phyloP scores from a whole-genome alignment of 2,113 vertebrate species.

The Rhegmatorhina hoffmannsi region DNA sequence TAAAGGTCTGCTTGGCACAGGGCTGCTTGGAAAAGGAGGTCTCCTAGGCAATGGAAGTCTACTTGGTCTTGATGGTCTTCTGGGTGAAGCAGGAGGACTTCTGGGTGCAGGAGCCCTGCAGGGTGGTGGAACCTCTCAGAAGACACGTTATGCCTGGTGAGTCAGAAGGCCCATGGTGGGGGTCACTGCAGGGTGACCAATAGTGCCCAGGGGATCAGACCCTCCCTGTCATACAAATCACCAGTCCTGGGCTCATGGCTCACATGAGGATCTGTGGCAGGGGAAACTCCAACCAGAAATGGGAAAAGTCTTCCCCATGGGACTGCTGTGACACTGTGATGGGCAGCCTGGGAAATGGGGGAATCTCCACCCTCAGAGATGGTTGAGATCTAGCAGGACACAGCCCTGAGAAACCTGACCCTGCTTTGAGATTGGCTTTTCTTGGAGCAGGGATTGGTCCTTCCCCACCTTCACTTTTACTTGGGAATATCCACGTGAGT shows the following conservation, averaged over 20 bases:
- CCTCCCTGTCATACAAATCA: not conserved
- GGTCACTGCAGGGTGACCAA: not conserved
- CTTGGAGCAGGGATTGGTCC: accelerated
- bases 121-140: not conserved
- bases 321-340: not conserved
- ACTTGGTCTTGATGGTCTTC: not conserved
- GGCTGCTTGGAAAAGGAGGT: slow-evolving; percentile 23
- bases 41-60: slow-evolving; percentile 38
- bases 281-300: not conserved
- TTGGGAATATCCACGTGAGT: not conserved
- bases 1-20: not conserved
- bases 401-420: not conserved
- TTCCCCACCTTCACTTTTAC: not conserved
- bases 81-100: not conserved
- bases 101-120: not conserved
- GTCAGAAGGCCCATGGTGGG: not conserved
- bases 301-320: not conserved
- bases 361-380: not conserved
- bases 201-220: not conserved
- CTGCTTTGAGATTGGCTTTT: not conserved
- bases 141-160: not conserved
- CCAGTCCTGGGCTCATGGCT: not conserved
- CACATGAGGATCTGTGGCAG: accelerated
- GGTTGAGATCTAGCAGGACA: not conserved
- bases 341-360: not conserved